Conservation (phyloP, 92 coral and sea anemone genomes). For the Anthopleura xanthogrammica region DNA sequence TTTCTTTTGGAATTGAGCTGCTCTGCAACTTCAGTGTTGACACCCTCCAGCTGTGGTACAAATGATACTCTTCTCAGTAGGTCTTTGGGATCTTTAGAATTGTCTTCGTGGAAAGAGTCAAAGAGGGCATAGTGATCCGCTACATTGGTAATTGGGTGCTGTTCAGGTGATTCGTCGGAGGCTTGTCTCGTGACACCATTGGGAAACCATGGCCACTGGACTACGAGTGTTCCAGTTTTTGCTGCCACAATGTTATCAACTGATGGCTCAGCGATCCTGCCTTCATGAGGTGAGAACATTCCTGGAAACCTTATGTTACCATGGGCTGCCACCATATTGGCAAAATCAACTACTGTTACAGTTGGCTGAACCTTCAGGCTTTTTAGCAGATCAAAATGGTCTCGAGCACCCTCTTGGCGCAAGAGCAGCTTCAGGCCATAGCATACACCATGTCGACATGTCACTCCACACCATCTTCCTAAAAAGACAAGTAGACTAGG, state of each 20-base stretch:
- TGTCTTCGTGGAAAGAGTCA: slow-evolving; percentile 18
- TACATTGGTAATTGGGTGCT: slow-evolving; percentile 15
- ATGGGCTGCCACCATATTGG: slow-evolving; percentile 25
- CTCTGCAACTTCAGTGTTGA: background rate
- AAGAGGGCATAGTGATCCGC: slow-evolving; percentile 18
- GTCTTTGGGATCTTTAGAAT: background rate
- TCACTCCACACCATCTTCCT: slow-evolving; percentile 15
- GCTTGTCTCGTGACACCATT: background rate
- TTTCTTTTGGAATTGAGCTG: background rate
- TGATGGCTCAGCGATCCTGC: slow-evolving; percentile 13
- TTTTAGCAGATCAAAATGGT: slow-evolving; percentile 34
- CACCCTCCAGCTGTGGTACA: background rate
- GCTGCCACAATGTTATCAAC: slow-evolving; percentile 20
- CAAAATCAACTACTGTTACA: slow-evolving; percentile 8
- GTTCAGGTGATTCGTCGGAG: slow-evolving; percentile 1
- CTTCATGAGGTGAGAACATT: slow-evolving; percentile 18
- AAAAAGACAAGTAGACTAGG: background rate
- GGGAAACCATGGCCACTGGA: slow-evolving; percentile 24
- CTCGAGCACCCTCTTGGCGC: slow-evolving; percentile 39
- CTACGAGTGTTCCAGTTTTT: slow-evolving; percentile 9
- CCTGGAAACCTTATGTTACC: slow-evolving; percentile 18
- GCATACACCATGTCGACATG: slow-evolving; percentile 25
- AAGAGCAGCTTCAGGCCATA: slow-evolving; percentile 38
- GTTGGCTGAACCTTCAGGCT: slow-evolving; percentile 15
- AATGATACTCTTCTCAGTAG: background rate